Conservation (phyloP, 2,797 vertebrate species). For the Vultur gryphus region DNA sequence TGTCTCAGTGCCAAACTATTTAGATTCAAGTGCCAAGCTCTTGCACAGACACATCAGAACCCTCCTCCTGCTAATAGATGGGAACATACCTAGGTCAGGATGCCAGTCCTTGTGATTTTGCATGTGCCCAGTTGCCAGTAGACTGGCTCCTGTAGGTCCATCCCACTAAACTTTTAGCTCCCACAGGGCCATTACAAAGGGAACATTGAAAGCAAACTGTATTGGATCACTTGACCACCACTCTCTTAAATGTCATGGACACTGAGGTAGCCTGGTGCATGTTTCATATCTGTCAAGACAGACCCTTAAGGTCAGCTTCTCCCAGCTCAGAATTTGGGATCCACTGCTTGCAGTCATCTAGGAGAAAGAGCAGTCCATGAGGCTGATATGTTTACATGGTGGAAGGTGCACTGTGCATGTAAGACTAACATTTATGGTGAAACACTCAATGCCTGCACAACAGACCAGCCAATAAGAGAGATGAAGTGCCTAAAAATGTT, state of each 20-base stretch:
- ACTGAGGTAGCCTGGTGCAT: not conserved
- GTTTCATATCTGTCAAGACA: not conserved
- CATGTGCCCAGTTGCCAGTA: not conserved
- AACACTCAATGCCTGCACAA: not conserved
- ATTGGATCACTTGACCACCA: not conserved
- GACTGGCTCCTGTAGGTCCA: not conserved
- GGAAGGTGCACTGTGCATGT: not conserved
- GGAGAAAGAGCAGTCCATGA: not conserved
- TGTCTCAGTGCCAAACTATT: not conserved
- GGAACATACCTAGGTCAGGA: not conserved
- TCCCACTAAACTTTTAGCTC: not conserved
- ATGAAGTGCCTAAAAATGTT: not conserved
- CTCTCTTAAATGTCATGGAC: not conserved
- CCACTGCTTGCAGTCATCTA: not conserved
- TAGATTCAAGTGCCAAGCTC: not conserved
- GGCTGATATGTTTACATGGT: not conserved
- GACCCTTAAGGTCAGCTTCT: not conserved
- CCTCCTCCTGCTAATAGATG: not conserved
- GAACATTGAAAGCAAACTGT: not conserved
- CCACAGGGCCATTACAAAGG: not conserved
- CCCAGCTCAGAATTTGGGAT: not conserved
- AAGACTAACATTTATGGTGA: not conserved
- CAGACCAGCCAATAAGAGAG: not conserved
- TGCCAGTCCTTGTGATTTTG: not conserved
- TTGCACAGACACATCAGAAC: not conserved